Conservation (phyloP, 2,888 invertebrate genomes). For the Ariolimax columbianus region DNA sequence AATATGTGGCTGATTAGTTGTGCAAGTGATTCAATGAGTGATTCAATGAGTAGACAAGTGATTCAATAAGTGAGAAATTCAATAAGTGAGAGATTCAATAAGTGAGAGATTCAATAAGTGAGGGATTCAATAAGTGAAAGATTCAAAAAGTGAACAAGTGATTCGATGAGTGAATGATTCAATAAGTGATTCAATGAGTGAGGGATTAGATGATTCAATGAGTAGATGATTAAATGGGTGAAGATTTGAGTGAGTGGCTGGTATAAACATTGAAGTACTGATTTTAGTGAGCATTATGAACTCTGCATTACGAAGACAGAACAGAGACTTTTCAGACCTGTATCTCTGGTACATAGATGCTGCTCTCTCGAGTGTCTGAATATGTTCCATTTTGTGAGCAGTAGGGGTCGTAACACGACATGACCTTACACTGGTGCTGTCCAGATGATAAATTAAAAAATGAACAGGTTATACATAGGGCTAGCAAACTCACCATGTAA, state of each 20-base stretch:
- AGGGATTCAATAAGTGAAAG: not conserved
- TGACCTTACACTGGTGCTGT: conserved; percentile 57
- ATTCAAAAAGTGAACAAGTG: too few species aligned
- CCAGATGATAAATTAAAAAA: not conserved
- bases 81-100: not conserved
- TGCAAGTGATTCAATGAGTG: not conserved
- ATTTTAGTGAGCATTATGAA: too few species aligned
- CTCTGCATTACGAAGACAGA: too few species aligned
- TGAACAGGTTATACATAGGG: not conserved
- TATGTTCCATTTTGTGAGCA: conserved; percentile 50
- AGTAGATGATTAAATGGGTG: not conserved
- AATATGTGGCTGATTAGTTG: not conserved
- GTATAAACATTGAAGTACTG: not conserved
- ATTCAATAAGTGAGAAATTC: not conserved
- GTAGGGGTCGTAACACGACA: conserved; percentile 56
- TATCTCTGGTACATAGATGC: conserved; percentile 57
- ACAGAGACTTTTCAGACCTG: conserved; percentile 8
- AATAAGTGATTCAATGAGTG: not conserved
- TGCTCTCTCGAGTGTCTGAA: conserved; percentile 47
- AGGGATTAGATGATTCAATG: not conserved
- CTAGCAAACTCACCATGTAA: too few species aligned
- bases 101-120: not conserved
- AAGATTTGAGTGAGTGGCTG: too few species aligned
- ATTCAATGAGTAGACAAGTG: not conserved
- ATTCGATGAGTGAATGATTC: not conserved